These are phyloP conservation scores for Neodiprion lecontei DNA, from an alignment of 1,140 invertebrate species.

Conservation along the genomic window DNA sequence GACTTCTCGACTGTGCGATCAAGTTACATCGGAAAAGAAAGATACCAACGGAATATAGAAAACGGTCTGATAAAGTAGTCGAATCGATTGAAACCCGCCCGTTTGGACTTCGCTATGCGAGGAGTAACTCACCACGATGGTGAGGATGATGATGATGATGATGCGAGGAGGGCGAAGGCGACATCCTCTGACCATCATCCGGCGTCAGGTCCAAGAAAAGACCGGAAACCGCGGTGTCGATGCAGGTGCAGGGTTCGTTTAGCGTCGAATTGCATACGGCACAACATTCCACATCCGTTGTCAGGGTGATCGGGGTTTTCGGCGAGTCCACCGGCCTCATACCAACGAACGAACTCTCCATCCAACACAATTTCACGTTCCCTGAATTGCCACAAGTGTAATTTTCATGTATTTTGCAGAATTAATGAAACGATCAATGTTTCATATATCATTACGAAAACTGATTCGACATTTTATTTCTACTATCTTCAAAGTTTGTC, in stretches of 20 bases:
- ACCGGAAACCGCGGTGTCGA: conserved; percentile 51
- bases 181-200: conserved; percentile 34
- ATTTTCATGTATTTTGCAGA: not conserved
- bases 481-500: no score
- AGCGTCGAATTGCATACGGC: conserved; percentile 49
- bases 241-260: conserved; percentile 52
- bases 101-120: conserved; percentile 46
- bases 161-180: conserved; percentile 37
- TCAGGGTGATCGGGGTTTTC: conserved; percentile 74
- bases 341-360: conserved; percentile 90
- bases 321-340: conserved; percentile 83
- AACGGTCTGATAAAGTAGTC: conserved; percentile 17
- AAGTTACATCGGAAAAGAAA: conserved; percentile 20
- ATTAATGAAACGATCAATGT: no score
- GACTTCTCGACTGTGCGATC: no score
- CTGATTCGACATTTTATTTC: no score
- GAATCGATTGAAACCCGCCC: not conserved
- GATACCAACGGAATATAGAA: conserved; percentile 10
- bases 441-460: no score
- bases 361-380: conserved; percentile 75
- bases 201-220: conserved; percentile 54
- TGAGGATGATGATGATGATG: conserved; percentile 44
- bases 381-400: conserved; percentile 40
- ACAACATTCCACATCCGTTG: conserved; percentile 63
- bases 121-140: conserved; percentile 70